Percentiles rank a stretch among this genome's conserved stretches.
phyloP scores from a whole-genome alignment of 2,888 invertebrate species.

The Spodoptera picta region DNA sequence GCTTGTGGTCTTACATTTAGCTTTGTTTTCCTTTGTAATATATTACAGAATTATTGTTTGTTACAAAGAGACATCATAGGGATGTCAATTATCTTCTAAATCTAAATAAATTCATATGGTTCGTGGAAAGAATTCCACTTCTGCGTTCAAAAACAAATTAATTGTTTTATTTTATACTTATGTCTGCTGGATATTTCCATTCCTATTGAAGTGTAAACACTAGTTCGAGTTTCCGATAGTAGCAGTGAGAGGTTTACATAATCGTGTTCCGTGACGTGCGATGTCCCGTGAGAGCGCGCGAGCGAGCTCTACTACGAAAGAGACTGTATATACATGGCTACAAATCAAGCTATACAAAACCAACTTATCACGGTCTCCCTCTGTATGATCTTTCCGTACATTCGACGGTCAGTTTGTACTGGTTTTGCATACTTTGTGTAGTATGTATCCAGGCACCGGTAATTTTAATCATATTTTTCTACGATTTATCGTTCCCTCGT shows the following conservation, averaged over 20 bases:
- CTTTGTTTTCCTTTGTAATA: too few relatives aligned
- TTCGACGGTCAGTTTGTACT: neutral
- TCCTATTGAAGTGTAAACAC: neutral
- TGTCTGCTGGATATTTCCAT: too few relatives aligned
- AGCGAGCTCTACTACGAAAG: neutral
- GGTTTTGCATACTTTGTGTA: neutral
- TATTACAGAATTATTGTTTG: too few relatives aligned
- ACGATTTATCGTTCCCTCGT: slow-evolving; percentile 43
- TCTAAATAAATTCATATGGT: too few relatives aligned
- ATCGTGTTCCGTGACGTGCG: slow-evolving; percentile 24
- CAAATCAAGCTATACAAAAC: too few relatives aligned
- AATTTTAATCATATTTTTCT: slow-evolving; percentile 33
- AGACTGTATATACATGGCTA: too few relatives aligned
- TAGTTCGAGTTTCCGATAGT: slow-evolving; percentile 20
- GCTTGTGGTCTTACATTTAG: too few relatives aligned
- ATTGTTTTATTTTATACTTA: too few relatives aligned
- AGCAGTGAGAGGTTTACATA: slow-evolving; percentile 22
- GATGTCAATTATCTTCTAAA: too few relatives aligned
- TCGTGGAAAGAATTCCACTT: too few relatives aligned
- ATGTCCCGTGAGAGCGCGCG: slow-evolving; percentile 32
- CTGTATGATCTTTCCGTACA: neutral
- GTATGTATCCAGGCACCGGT: slow-evolving; percentile 1
- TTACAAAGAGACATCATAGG: too few relatives aligned
- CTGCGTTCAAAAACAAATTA: too few relatives aligned
- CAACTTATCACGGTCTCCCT: neutral